These are phyloP conservation scores for Heliconius hermathena DNA, from an alignment of 1,140 invertebrate genomes.

Conservation along the genomic window DNA sequence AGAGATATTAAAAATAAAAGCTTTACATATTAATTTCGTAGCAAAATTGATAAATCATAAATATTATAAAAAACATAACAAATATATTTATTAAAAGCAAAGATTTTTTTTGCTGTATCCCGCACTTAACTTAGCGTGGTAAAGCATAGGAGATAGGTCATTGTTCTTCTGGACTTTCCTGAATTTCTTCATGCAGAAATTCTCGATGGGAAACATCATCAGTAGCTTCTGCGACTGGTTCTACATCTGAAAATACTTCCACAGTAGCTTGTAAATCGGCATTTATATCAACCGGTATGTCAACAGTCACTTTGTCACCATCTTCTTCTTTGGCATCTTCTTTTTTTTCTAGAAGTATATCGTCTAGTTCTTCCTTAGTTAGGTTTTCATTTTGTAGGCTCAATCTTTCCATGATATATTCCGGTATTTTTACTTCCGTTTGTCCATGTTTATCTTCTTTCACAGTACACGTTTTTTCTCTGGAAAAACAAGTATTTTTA, in stretches of 20 bases:
- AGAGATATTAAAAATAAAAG: neutral
- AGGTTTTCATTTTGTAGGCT: slow-evolving; percentile 6
- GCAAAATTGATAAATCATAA: neutral
- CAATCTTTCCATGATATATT: neutral
- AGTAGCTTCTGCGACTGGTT: slow-evolving; percentile 10
- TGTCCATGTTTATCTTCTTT: slow-evolving; percentile 7
- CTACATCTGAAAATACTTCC: slow-evolving; percentile 4
- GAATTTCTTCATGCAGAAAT: slow-evolving; percentile 38
- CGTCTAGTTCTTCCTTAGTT: slow-evolving; percentile 6
- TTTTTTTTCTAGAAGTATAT: neutral
- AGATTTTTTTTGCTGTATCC: no score
- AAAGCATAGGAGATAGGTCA: neutral
- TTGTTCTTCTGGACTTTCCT: slow-evolving; percentile 30
- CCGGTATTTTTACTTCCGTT: slow-evolving; percentile 1
- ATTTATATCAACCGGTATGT: neutral
- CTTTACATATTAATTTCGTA: neutral
- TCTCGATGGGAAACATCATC: slow-evolving; percentile 23
- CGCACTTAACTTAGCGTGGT: no score
- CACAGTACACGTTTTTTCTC: neutral
- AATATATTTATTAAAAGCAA: neutral
- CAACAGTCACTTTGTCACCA: neutral
- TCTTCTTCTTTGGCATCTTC: neutral
- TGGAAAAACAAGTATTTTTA: neutral
- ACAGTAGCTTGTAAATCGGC: neutral
- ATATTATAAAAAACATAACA: neutral